These are phyloP conservation scores for Apotomis turbidana DNA, from an alignment of 2,888 invertebrate genomes.

Conservation along the genomic window DNA sequence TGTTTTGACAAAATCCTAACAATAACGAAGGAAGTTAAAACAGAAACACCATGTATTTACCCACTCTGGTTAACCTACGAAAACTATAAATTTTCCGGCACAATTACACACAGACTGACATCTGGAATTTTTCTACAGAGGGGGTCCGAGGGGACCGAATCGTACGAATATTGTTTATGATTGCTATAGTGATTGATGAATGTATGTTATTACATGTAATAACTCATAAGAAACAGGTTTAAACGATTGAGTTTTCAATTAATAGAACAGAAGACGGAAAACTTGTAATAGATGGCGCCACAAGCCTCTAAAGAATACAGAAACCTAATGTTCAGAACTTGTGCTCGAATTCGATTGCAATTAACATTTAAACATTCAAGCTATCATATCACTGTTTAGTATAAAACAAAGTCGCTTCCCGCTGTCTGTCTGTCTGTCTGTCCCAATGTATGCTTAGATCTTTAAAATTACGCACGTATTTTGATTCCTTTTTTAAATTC, in stretches of 20 bases:
- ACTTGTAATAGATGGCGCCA: too few relatives aligned
- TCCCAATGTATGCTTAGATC: too few relatives aligned
- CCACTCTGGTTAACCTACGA: conserved; percentile 54
- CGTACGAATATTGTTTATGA: conserved; percentile 28
- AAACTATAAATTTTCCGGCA: conserved; percentile 72
- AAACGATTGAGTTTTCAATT: neutral
- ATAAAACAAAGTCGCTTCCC: too few relatives aligned
- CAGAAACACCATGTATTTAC: conserved; percentile 54
- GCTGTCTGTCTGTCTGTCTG: too few relatives aligned
- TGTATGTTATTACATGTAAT: conserved; percentile 22
- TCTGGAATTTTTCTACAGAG: conserved; percentile 47
- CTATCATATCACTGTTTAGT: too few relatives aligned
- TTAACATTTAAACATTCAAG: too few relatives aligned
- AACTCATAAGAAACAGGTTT: neutral
- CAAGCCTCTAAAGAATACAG: too few relatives aligned
- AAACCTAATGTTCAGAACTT: too few relatives aligned
- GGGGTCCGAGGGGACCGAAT: conserved; percentile 39
- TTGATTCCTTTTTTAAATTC: too few relatives aligned
- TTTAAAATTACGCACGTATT: too few relatives aligned
- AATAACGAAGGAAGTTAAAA: neutral
- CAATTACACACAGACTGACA: conserved; percentile 70
- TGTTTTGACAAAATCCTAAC: too few relatives aligned
- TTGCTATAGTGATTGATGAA: conserved; percentile 25
- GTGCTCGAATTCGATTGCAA: too few relatives aligned
- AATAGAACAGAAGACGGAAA: neutral